A percentile compares a stretch with the other conserved stretches of the same genome.
These are phyloP conservation scores for Galemys pyrenaicus DNA, from an alignment of 2,113 vertebrate species.

Conservation along the genomic window DNA sequence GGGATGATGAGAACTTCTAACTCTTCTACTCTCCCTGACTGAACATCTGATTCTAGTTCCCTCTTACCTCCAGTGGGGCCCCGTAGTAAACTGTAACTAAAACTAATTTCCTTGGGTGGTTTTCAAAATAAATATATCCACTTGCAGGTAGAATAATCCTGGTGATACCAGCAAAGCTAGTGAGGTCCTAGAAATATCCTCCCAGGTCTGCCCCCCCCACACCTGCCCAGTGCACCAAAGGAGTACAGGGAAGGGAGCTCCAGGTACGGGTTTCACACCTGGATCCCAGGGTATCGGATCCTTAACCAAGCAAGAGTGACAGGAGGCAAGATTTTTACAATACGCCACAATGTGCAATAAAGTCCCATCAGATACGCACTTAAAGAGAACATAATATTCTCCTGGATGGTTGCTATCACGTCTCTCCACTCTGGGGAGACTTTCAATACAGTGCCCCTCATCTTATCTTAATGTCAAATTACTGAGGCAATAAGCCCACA, in stretches of 20 bases:
- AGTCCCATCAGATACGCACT: background rate
- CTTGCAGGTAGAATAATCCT: background rate
- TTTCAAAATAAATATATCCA: background rate
- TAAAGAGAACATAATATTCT: constrained; percentile 16
- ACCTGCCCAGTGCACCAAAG: background rate
- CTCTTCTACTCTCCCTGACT: background rate
- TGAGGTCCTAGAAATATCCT: background rate
- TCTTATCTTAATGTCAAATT: background rate
- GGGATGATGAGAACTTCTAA: background rate
- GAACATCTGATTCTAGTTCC: constrained; percentile 46
- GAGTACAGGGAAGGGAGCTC: background rate
- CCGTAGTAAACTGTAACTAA: constrained; percentile 46
- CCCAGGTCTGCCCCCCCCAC: background rate
- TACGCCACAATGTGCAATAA: background rate
- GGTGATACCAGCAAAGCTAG: background rate
- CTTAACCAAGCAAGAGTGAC: background rate
- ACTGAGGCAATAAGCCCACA: background rate
- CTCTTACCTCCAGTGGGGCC: background rate
- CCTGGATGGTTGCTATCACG: background rate
- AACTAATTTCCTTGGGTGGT: constrained; percentile 1
- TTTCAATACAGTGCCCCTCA: background rate
- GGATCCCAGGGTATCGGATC: background rate
- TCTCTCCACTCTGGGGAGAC: background rate
- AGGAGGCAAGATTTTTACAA: background rate
- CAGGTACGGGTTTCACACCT: background rate